These are phyloP conservation scores for Gonioctena quinquepunctata DNA, from an alignment of 1,140 invertebrate species.

Conservation along the genomic window DNA sequence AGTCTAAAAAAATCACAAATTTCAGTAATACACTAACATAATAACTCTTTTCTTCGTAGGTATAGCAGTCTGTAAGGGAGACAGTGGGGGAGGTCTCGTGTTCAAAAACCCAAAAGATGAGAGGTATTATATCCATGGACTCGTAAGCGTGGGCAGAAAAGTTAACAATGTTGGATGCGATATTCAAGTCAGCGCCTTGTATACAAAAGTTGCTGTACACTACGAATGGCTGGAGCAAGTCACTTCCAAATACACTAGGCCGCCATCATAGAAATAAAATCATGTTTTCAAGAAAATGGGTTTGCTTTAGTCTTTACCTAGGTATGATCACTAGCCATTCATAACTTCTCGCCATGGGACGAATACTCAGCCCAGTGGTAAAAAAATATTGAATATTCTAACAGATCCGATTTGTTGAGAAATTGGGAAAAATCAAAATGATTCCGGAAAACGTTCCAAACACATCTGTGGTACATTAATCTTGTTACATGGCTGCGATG, in stretches of 20 bases:
- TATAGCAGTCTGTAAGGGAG: slow-evolving; percentile 38
- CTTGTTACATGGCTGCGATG: no score
- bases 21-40: not conserved
- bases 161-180: slow-evolving; percentile 27
- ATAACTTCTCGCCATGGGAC: no score
- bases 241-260: not conserved
- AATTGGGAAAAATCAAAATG: no score
- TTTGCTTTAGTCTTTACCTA: no score
- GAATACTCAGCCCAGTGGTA: no score
- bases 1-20: no score
- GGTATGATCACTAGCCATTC: no score
- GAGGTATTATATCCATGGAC: slow-evolving; percentile 36
- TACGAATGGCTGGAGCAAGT: slow-evolving; percentile 19
- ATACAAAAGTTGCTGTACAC: slow-evolving; percentile 31
- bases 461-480: no score
- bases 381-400: no score
- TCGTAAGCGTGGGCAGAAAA: slow-evolving; percentile 29
- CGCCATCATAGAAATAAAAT: not conserved
- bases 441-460: no score
- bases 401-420: no score
- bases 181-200: slow-evolving; percentile 32
- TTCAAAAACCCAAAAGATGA: slow-evolving; percentile 18
- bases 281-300: no score
- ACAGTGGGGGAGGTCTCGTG: slow-evolving; percentile 41
- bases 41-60: slow-evolving; percentile 27